These are phyloP conservation scores for Melitaea cinxia DNA, from an alignment of 1,140 invertebrate species.

Conservation along the genomic window DNA sequence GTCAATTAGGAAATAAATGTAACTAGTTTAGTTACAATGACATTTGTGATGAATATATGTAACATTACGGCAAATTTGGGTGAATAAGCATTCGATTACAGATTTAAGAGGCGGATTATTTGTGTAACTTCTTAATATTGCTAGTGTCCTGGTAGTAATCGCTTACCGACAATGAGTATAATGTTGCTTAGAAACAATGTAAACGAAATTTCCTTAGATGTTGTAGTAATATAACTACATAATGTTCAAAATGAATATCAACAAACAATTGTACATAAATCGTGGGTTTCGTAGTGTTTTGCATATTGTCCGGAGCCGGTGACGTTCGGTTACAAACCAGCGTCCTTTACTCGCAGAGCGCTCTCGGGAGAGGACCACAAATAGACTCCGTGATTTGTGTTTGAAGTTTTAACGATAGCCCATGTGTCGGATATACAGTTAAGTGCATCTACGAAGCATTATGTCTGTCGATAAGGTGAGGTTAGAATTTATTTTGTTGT, in stretches of 20 bases:
- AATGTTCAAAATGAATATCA: background rate
- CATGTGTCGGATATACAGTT: background rate
- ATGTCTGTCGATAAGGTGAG: background rate
- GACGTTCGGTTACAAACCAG: background rate
- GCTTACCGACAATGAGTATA: background rate
- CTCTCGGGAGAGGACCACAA: slow-evolving; percentile 16
- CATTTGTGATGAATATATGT: background rate
- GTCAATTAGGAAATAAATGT: background rate
- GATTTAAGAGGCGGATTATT: too few relatives aligned
- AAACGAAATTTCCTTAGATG: too few relatives aligned
- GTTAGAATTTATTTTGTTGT: background rate
- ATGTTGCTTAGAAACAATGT: too few relatives aligned
- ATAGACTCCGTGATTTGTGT: slow-evolving; percentile 15
- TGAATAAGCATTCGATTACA: background rate
- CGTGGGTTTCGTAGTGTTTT: too few relatives aligned
- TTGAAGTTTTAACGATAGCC: background rate
- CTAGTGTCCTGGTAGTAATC: background rate
- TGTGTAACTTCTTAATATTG: background rate
- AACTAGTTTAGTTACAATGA: background rate
- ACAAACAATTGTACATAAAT: background rate
- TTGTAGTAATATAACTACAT: too few relatives aligned
- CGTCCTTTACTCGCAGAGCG: background rate
- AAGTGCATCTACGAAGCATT: background rate
- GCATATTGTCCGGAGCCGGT: background rate
- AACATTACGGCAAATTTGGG: background rate